A percentile compares a stretch with the other conserved stretches of the same genome.
phyloP scores from a whole-genome alignment of 2,888 invertebrate genomes.

The Piscicola geometra region DNA sequence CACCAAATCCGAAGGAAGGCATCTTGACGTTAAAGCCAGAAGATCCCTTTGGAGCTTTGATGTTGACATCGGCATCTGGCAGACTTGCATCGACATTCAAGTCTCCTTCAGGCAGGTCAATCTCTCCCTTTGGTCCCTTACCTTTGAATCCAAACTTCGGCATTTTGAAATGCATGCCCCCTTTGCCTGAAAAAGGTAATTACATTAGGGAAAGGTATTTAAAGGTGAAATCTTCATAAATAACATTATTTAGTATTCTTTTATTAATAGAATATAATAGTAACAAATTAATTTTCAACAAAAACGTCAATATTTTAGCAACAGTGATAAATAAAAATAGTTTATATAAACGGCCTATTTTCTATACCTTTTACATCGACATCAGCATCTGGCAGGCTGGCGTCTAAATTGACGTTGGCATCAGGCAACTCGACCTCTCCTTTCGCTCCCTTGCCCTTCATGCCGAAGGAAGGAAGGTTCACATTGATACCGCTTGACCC shows the following conservation, averaged over 20 bases:
- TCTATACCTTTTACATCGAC: slow-evolving; percentile 2
- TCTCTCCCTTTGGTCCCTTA: slow-evolving; percentile 25
- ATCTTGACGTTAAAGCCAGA: slow-evolving; percentile 11
- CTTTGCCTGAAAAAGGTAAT: slow-evolving; percentile 16
- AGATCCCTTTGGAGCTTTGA: slow-evolving; percentile 24
- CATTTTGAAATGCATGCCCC: slow-evolving; percentile 26
- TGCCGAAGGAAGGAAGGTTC: slow-evolving; percentile 17
- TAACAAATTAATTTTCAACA: not conserved
- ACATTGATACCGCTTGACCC: slow-evolving; percentile 8
- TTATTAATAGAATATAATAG: not conserved
- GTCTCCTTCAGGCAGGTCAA: slow-evolving; percentile 16
- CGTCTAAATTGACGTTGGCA: slow-evolving; percentile 18
- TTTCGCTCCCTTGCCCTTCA: slow-evolving; percentile 19
- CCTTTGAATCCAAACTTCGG: slow-evolving; percentile 33
- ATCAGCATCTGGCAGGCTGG: slow-evolving; percentile 12
- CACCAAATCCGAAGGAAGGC: slow-evolving; percentile 21
- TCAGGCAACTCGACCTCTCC: slow-evolving; percentile 11
- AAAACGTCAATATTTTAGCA: too few species aligned
- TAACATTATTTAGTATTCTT: not conserved
- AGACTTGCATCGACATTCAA: not conserved
- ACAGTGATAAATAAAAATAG: too few species aligned
- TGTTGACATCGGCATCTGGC: slow-evolving; percentile 21
- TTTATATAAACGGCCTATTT: not conserved
- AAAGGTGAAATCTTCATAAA: not conserved
- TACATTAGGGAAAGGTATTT: not conserved